Conservation (phyloP, 1,140 invertebrate species). For the Papilio polytes region DNA sequence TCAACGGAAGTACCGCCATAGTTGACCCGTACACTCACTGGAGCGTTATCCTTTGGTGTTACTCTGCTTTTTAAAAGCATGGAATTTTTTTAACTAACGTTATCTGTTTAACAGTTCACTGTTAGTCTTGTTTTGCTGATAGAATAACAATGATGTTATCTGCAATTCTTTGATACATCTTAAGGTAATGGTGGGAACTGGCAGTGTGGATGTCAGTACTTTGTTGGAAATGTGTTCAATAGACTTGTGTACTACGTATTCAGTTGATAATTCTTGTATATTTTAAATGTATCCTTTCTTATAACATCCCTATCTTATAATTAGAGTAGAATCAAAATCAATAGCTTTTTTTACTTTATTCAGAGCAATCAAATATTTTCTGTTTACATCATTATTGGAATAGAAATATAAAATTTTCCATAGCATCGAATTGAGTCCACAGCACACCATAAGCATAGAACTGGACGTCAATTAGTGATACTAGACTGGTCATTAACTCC, state of each 20-base stretch:
- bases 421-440: neutral
- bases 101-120: constrained; percentile 16
- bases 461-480: constrained; percentile 19
- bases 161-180: constrained; percentile 19
- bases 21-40: constrained; percentile 28
- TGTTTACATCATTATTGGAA: neutral
- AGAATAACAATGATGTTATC: constrained; percentile 7
- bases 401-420: constrained; percentile 3
- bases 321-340: too few species aligned
- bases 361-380: neutral
- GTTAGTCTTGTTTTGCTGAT: constrained; percentile 19
- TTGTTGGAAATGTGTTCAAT: neutral
- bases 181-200: constrained; percentile 2
- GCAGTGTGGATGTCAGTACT: neutral
- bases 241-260: neutral
- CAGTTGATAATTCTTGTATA: neutral
- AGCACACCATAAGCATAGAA: constrained; percentile 11
- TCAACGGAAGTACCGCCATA: constrained; percentile 24
- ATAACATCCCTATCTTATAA: too few species aligned
- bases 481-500: constrained; percentile 30
- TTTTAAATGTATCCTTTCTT: neutral
- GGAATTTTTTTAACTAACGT: neutral
- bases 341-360: neutral
- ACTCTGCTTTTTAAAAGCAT: neutral
- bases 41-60: constrained; percentile 21